These are phyloP conservation scores for Hedya salicella DNA, from an alignment of 2,888 invertebrate species.

Conservation along the genomic window DNA sequence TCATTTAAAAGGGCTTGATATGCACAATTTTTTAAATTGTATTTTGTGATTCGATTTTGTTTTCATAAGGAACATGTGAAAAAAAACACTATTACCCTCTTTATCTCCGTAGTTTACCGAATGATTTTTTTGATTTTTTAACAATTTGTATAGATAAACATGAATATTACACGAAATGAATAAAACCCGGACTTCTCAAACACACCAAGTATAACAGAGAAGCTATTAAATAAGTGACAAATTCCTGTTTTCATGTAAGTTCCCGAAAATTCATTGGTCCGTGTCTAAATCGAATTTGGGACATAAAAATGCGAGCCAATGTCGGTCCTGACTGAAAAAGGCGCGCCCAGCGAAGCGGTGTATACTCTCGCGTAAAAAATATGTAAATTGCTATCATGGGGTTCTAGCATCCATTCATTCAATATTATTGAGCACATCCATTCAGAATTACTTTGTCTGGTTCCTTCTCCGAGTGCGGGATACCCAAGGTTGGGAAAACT, in stretches of 20 bases:
- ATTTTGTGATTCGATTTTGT: too few relatives aligned
- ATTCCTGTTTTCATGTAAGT: constrained; percentile 14
- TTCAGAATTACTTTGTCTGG: constrained; percentile 25
- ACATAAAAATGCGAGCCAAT: constrained; percentile 34
- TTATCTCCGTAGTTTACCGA: too few relatives aligned
- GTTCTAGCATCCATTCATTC: constrained; percentile 24
- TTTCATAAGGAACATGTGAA: too few relatives aligned
- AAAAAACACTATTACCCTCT: too few relatives aligned
- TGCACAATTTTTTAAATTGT: too few relatives aligned
- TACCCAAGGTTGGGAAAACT: not conserved
- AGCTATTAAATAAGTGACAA: constrained; percentile 13
- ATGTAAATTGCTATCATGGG: constrained; percentile 33
- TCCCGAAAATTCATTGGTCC: constrained; percentile 31
- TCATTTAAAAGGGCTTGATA: too few relatives aligned
- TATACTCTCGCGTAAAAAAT: constrained; percentile 26
- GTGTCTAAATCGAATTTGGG: constrained; percentile 33
- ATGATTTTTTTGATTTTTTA: too few relatives aligned
- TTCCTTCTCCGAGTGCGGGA: not conserved
- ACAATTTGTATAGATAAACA: too few relatives aligned
- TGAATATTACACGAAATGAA: too few relatives aligned
- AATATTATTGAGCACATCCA: constrained; percentile 26
- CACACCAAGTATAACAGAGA: not conserved
- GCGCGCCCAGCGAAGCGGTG: constrained; percentile 22
- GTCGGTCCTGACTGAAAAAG: constrained; percentile 31
- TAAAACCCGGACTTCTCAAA: not conserved